These are phyloP conservation scores for Sebastolobus altivelis DNA, from an alignment of 2,797 vertebrate genomes.

Conservation along the genomic window DNA sequence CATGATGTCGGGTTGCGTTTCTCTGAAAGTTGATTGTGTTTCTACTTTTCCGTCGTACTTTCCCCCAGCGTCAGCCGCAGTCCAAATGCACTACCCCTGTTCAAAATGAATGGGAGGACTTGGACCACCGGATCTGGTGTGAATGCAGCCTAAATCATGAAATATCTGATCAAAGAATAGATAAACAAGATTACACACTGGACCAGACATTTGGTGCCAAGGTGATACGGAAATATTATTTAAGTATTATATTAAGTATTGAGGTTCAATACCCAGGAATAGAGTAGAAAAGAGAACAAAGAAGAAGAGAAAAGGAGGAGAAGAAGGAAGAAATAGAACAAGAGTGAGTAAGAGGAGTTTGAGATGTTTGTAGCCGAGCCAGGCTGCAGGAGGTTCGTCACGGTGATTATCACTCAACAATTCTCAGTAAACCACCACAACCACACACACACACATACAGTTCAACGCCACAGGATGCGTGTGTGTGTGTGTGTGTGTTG, in stretches of 20 bases:
- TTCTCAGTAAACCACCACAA: conserved; percentile 10
- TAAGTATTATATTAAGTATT: background rate
- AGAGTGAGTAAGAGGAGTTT: conserved; percentile 2
- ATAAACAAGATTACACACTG: background rate
- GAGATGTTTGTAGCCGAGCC: conserved; percentile 41
- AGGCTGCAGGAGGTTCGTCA: conserved; percentile 62
- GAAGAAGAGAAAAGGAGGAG: background rate
- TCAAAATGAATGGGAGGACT: no score
- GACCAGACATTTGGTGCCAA: background rate
- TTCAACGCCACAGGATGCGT: background rate
- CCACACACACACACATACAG: conserved; percentile 12
- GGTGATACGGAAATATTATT: background rate
- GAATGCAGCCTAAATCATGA: no score
- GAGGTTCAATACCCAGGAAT: background rate
- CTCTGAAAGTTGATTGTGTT: no score
- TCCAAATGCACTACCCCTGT: no score
- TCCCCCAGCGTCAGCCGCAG: no score
- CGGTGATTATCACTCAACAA: conserved; percentile 28
- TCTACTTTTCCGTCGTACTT: no score
- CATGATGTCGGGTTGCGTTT: no score
- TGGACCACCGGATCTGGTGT: no score
- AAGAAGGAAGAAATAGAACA: background rate
- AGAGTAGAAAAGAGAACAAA: background rate
- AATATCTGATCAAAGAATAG: background rate
- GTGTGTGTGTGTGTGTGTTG: background rate